A percentile compares a stretch with the other conserved stretches of the same genome.
These are phyloP conservation scores for Cherax destructor DNA, from an alignment of 1,140 invertebrate species.

Conservation along the genomic window DNA sequence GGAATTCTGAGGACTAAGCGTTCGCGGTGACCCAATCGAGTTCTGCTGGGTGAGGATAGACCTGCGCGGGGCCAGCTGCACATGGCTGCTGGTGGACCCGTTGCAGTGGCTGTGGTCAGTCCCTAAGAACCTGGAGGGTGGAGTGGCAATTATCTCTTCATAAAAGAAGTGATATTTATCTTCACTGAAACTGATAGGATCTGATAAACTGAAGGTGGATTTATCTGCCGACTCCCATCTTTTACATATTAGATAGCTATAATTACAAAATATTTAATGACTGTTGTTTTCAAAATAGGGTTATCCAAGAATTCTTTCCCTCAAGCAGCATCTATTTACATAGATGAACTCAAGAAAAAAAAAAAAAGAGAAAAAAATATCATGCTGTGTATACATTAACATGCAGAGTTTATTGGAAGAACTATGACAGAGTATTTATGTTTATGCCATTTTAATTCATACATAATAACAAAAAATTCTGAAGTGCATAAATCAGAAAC, in stretches of 20 bases:
- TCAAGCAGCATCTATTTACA: background rate
- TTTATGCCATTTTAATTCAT: no score
- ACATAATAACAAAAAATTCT: no score
- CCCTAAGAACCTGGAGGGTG: slow-evolving; percentile 75
- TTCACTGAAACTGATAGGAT: slow-evolving; percentile 1
- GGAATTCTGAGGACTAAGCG: slow-evolving; percentile 84
- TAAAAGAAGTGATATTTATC: slow-evolving; percentile 15
- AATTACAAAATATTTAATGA: background rate
- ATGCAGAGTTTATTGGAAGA: background rate
- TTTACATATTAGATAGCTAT: background rate
- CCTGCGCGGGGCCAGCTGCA: slow-evolving; percentile 62
- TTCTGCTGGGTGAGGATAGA: slow-evolving; percentile 76
- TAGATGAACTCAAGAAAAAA: background rate
- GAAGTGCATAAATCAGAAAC: no score
- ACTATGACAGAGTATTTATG: no score
- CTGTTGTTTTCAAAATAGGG: background rate
- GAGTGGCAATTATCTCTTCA: slow-evolving; percentile 36
- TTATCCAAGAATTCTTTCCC: background rate
- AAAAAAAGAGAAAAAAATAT: no score
- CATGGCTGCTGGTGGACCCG: slow-evolving; percentile 75
- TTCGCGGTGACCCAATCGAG: slow-evolving; percentile 74
- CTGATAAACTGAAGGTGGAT: slow-evolving; percentile 19
- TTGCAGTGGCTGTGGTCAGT: slow-evolving; percentile 84
- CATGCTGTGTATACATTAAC: background rate
- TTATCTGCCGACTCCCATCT: slow-evolving; percentile 10